These are phyloP conservation scores for Pelodytes ibericus DNA, from an alignment of 2,797 vertebrate species.

Conservation along the genomic window DNA sequence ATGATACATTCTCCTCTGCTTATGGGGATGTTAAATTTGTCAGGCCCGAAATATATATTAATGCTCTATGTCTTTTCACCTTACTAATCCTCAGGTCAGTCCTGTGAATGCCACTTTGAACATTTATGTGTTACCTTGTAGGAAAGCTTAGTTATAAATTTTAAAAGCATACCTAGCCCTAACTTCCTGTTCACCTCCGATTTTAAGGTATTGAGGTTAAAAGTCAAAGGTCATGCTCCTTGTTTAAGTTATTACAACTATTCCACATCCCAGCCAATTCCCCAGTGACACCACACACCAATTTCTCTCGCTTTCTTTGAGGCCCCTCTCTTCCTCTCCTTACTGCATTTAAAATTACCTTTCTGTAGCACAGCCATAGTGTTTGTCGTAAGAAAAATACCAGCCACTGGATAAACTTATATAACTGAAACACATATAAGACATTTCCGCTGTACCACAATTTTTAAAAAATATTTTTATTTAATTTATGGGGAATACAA, in stretches of 20 bases:
- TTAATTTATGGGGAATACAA: conserved; percentile 32
- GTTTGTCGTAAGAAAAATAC: conserved; percentile 33
- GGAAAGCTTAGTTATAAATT: conserved; percentile 53
- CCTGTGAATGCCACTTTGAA: background rate
- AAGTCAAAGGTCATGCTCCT: conserved; percentile 53
- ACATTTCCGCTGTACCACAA: conserved; percentile 40
- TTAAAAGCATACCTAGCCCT: conserved; percentile 52
- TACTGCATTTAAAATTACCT: conserved; percentile 51
- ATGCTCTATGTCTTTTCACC: conserved; percentile 8
- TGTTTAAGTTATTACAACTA: conserved; percentile 57
- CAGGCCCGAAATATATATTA: conserved; percentile 14
- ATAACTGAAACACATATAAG: conserved; percentile 53
- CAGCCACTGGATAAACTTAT: conserved; percentile 31
- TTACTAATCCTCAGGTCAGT: conserved; percentile 27
- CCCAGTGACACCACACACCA: conserved; percentile 41
- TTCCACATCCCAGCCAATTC: conserved; percentile 51
- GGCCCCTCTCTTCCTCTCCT: conserved; percentile 52
- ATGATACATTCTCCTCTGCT: conserved; percentile 3
- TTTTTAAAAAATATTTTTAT: conserved; percentile 28
- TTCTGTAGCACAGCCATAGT: conserved; percentile 51
- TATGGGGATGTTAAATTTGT: conserved; percentile 31
- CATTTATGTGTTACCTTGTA: conserved; percentile 49
- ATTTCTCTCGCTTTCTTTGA: conserved; percentile 30
- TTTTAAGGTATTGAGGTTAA: conserved; percentile 51
- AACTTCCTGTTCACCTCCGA: conserved; percentile 55